A percentile compares a stretch with the other conserved stretches of the same genome.
Conservation (phyloP, 2,888 invertebrate species). For the Brenthis ino region DNA sequence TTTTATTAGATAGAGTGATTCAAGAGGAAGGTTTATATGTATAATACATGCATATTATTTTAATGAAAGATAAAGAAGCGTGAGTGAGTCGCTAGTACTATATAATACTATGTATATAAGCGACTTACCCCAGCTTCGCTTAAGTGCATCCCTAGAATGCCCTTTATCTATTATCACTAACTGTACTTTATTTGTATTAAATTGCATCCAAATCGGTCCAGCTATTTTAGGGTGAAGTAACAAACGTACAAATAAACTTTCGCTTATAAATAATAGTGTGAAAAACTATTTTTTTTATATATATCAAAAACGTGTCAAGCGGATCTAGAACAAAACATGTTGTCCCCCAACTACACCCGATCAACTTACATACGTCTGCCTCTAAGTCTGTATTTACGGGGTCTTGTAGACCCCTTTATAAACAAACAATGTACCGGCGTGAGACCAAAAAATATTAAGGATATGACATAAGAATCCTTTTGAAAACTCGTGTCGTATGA, state of each 20-base stretch:
- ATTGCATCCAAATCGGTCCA: too few relatives aligned
- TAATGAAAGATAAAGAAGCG: too few relatives aligned
- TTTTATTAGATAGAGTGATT: too few relatives aligned
- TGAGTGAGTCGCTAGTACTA: too few relatives aligned
- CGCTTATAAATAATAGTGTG: background rate
- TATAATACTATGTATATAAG: too few relatives aligned
- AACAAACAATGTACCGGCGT: conserved; percentile 39
- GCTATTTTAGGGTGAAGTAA: too few relatives aligned
- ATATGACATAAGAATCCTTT: conserved; percentile 46
- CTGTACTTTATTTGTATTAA: too few relatives aligned
- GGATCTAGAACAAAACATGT: conserved; percentile 61
- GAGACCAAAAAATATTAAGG: conserved; percentile 41
- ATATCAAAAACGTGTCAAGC: conserved; percentile 30
- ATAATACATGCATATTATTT: too few relatives aligned
- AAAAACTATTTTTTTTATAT: background rate
- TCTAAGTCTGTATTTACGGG: background rate
- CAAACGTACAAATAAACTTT: background rate
- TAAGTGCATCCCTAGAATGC: too few relatives aligned
- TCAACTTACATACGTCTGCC: conserved; percentile 14
- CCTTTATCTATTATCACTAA: too few relatives aligned
- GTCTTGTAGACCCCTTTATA: conserved; percentile 29
- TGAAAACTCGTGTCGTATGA: conserved; percentile 37
- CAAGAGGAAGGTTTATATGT: too few relatives aligned
- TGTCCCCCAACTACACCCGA: conserved; percentile 41
- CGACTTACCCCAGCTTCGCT: too few relatives aligned